Conservation (phyloP, 2,888 invertebrate species). For the Sympetrum striolatum region DNA sequence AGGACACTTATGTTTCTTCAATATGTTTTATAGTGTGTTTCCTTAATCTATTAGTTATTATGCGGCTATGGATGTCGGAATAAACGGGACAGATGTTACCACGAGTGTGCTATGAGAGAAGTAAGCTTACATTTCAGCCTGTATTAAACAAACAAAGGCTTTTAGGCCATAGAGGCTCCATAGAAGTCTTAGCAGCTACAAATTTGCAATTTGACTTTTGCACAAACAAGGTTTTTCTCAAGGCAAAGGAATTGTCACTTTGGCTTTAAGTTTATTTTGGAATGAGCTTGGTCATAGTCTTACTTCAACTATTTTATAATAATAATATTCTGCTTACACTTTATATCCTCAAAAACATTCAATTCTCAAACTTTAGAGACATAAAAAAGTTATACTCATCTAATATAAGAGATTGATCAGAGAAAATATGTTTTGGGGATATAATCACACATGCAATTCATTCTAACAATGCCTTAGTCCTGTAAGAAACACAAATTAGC, state of each 20-base stretch:
- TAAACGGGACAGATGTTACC: slow-evolving; percentile 79
- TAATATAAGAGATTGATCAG: too few species aligned
- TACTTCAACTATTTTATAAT: background rate
- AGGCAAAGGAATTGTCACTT: background rate
- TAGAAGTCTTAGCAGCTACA: slow-evolving; percentile 8
- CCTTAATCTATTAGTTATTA: slow-evolving; percentile 30
- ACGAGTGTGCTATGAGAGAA: slow-evolving; percentile 79
- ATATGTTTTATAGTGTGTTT: slow-evolving; percentile 13
- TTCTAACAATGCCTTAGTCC: background rate
- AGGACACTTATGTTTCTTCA: background rate
- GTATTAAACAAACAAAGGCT: background rate
- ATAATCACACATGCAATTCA: background rate
- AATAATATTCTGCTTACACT: background rate
- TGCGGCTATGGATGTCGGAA: slow-evolving; percentile 39
- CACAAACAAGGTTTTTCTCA: background rate
- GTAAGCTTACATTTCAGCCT: slow-evolving; percentile 63
- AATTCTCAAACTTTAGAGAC: too few species aligned
- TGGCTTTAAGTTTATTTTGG: slow-evolving; percentile 4
- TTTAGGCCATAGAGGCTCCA: slow-evolving; percentile 3
- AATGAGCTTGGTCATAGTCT: slow-evolving; percentile 6
- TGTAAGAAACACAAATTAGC: background rate
- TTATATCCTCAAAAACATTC: background rate
- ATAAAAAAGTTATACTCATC: too few species aligned
- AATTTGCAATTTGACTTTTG: background rate
- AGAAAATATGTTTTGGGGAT: background rate